Evolutionary conservation across 2,113 vertebrate species (phyloP).

Genomic region (Pseudois nayaur): DNA sequence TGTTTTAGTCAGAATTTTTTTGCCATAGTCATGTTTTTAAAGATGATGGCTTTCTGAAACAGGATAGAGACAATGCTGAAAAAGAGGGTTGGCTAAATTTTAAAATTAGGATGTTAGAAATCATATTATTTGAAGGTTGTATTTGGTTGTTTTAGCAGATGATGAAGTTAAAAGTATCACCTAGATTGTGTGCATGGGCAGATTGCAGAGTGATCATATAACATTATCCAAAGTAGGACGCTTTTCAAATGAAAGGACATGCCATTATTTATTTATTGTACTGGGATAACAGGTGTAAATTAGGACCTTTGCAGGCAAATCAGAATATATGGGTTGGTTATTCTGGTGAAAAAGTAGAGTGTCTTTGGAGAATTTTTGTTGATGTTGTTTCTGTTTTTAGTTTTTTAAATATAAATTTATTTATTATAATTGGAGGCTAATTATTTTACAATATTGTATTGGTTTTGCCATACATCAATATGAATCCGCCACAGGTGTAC

Average conservation of each 20-base stretch:
- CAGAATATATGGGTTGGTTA: background rate
- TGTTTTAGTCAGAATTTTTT: background rate
- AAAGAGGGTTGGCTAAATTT: background rate
- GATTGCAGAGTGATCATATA: background rate
- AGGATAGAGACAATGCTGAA: background rate
- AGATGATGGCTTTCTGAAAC: background rate
- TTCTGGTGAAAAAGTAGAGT: background rate
- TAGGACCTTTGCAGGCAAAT: background rate
- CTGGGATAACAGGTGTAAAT: background rate
- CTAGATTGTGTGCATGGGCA: background rate
- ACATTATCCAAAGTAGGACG: background rate
- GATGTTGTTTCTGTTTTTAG: too few relatives aligned
- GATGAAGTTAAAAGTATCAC: background rate
- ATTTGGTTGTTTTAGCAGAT: background rate
- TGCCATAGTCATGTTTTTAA: background rate
- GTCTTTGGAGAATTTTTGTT: background rate
- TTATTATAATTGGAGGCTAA: too few relatives aligned
- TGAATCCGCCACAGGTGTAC: too few relatives aligned
- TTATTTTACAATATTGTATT: too few relatives aligned
- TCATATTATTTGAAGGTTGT: background rate
- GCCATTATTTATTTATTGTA: background rate
- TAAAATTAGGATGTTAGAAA: background rate
- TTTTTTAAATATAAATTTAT: too few relatives aligned
- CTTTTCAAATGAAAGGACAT: background rate
- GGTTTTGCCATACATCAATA: too few relatives aligned